phyloP scores from a whole-genome alignment of 2,888 invertebrate species.

The Epinotia bilunana region DNA sequence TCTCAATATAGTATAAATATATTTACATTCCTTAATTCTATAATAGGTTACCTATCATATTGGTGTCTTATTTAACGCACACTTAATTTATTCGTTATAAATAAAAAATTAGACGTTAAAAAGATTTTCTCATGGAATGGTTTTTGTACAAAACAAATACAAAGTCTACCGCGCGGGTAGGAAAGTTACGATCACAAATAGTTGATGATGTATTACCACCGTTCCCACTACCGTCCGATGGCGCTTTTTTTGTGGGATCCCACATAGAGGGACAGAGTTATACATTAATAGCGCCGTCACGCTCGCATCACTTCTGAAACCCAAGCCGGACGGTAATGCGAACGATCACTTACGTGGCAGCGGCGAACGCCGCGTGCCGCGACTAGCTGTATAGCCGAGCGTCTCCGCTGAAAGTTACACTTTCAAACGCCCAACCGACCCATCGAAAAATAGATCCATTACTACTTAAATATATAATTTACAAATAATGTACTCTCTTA shows the following conservation, averaged over 20 bases:
- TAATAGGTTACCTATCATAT: slow-evolving; percentile 68
- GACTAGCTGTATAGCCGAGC: slow-evolving; percentile 81
- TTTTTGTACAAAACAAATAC: slow-evolving; percentile 83
- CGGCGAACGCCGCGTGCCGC: slow-evolving; percentile 56
- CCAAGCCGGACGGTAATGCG: not conserved
- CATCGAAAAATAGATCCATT: slow-evolving; percentile 83
- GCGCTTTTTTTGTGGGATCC: not conserved
- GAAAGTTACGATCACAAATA: slow-evolving; percentile 76
- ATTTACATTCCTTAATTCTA: slow-evolving; percentile 81
- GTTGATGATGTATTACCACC: slow-evolving; percentile 57
- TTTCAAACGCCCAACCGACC: slow-evolving; percentile 69
- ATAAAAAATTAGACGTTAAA: slow-evolving; percentile 77
- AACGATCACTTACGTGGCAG: slow-evolving; percentile 53
- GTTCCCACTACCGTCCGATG: not conserved
- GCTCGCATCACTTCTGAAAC: not conserved
- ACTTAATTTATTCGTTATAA: slow-evolving; percentile 75
- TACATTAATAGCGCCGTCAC: not conserved
- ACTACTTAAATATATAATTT: slow-evolving; percentile 83
- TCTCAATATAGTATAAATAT: slow-evolving; percentile 84
- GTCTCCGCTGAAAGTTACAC: slow-evolving; percentile 77
- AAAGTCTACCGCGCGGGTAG: slow-evolving; percentile 75
- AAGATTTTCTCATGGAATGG: slow-evolving; percentile 80
- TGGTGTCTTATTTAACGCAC: slow-evolving; percentile 84
- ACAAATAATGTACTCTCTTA: slow-evolving; percentile 82
- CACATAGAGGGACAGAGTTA: not conserved